Evolutionary conservation across 2,888 invertebrate species (phyloP).

Genomic region (Drosophila pegasa): DNA sequence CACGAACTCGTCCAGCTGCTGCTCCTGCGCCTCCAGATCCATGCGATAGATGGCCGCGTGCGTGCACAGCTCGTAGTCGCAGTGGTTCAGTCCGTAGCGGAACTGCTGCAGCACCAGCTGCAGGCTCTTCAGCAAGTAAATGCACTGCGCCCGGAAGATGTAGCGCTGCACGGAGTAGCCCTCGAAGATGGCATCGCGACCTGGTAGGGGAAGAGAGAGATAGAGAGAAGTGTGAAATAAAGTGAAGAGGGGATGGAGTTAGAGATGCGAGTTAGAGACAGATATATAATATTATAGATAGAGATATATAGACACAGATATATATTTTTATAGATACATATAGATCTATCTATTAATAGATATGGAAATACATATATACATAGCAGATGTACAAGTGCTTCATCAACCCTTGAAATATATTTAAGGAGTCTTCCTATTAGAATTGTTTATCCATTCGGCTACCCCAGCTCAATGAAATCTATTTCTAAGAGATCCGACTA

Average conservation of each 20-base stretch:
- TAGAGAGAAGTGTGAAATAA: no score
- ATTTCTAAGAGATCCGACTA: no score
- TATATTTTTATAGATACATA: not conserved
- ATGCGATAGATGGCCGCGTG: constrained; percentile 94
- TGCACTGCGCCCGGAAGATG: constrained; percentile 91
- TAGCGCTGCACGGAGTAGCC: constrained; percentile 95
- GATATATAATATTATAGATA: no score
- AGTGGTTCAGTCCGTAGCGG: constrained; percentile 90
- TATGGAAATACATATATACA: no score
- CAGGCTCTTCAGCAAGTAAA: constrained; percentile 90
- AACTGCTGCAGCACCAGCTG: constrained; percentile 90
- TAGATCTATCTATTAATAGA: not conserved
- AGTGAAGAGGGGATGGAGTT: no score
- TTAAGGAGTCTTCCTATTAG: no score
- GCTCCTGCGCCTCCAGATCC: constrained; percentile 96
- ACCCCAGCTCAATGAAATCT: no score
- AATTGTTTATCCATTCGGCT: no score
- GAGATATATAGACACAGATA: no score
- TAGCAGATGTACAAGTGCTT: no score
- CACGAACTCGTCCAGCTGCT: constrained; percentile 93
- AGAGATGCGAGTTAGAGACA: no score
- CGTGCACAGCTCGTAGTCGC: constrained; percentile 92
- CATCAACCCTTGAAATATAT: no score
- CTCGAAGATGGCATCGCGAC: constrained; percentile 89
- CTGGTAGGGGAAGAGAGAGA: constrained; percentile 16